Evolutionary conservation across 2,888 invertebrate genomes (phyloP).

Genomic region (Acleris literana): DNA sequence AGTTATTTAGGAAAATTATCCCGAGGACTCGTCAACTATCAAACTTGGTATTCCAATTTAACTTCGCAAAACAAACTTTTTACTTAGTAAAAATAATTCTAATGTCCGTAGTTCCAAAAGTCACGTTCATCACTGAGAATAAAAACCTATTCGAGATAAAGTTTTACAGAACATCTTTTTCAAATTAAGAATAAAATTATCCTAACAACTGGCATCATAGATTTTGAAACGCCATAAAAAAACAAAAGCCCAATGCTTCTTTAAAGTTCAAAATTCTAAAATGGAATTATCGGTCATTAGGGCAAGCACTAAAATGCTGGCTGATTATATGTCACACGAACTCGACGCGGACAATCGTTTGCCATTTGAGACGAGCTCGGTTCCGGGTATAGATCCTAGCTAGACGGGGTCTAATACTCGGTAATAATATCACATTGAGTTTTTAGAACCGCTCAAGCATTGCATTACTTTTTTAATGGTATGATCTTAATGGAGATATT

Average conservation of each 20-base stretch:
- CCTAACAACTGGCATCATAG: no score
- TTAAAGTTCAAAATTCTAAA: neutral
- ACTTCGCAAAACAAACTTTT: slow-evolving; percentile 66
- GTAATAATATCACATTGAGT: slow-evolving; percentile 46
- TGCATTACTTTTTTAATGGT: slow-evolving; percentile 5
- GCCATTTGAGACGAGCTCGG: slow-evolving; percentile 49
- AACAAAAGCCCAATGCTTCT: neutral
- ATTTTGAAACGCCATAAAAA: neutral
- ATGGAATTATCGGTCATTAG: slow-evolving; percentile 19
- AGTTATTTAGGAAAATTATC: slow-evolving; percentile 51
- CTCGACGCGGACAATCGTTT: slow-evolving; percentile 43
- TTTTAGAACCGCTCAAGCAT: slow-evolving; percentile 20
- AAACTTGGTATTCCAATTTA: slow-evolving; percentile 64
- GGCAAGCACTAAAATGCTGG: slow-evolving; percentile 34
- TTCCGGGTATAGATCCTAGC: slow-evolving; percentile 71
- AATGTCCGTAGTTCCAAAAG: slow-evolving; percentile 37
- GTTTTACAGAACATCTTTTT: no score
- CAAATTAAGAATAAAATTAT: no score
- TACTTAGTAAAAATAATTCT: slow-evolving; percentile 40
- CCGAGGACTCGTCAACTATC: slow-evolving; percentile 55
- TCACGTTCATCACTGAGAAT: slow-evolving; percentile 36
- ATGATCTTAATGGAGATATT: slow-evolving; percentile 3
- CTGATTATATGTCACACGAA: slow-evolving; percentile 36
- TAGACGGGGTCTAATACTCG: slow-evolving; percentile 57
- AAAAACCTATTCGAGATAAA: slow-evolving; percentile 10